phyloP scores from a whole-genome alignment of 2,888 invertebrate species.

The Ceratothoa steindachneri region DNA sequence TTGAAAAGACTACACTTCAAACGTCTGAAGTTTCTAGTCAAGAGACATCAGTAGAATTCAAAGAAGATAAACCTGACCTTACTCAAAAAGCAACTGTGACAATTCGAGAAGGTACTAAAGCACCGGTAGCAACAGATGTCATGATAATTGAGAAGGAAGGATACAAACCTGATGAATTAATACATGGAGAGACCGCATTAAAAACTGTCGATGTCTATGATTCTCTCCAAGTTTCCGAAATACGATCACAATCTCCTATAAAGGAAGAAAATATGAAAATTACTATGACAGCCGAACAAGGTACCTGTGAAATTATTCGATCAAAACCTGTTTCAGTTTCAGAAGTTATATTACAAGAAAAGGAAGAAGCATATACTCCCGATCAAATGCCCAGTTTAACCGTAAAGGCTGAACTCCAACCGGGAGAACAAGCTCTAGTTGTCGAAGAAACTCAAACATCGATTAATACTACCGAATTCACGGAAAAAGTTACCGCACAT shows the following conservation, averaged over 20 bases:
- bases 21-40: neutral
- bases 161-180: neutral
- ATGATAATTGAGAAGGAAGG: conserved; percentile 2
- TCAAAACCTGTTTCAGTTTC: conserved; percentile 22
- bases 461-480: conserved; percentile 42
- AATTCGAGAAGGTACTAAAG: neutral
- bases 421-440: conserved; percentile 31
- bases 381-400: conserved; percentile 33
- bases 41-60: neutral
- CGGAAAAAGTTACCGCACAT: conserved; percentile 49
- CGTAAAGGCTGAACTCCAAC: conserved; percentile 23
- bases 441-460: conserved; percentile 29
- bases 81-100: neutral
- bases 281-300: conserved; percentile 16
- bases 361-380: conserved; percentile 45
- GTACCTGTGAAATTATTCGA: conserved; percentile 28
- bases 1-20: neutral
- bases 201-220: neutral
- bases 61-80: neutral
- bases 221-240: neutral
- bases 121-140: neutral
- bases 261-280: neutral
- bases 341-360: conserved; percentile 50
- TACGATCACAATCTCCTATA: conserved; percentile 1
- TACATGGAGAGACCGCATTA: neutral